Percentiles rank a stretch among this genome's conserved stretches.
Conservation (phyloP, 2,113 vertebrate species). For the Dipodomys merriami region DNA sequence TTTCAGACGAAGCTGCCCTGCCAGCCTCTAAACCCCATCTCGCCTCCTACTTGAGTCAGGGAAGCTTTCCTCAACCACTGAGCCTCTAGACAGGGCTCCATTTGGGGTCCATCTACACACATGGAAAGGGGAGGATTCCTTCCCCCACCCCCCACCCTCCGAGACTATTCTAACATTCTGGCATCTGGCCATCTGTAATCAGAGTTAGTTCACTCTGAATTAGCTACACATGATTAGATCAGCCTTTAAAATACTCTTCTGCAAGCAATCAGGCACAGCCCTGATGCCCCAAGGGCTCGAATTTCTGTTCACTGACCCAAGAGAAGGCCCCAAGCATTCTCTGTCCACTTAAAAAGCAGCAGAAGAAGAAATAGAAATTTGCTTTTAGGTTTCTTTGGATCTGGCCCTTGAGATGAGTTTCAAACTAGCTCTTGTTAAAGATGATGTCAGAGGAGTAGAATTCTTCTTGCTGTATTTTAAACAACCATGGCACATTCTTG, state of each 20-base stretch:
- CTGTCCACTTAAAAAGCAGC: not conserved
- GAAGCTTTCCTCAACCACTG: not conserved
- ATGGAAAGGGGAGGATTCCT: not conserved
- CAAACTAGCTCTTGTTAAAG: not conserved
- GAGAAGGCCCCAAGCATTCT: not conserved
- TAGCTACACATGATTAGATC: not conserved
- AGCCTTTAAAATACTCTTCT: not conserved
- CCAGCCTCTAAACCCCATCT: not conserved
- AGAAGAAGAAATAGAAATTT: not conserved
- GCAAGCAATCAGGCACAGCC: not conserved
- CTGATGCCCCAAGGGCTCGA: not conserved
- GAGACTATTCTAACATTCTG: not conserved
- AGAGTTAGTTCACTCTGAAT: not conserved
- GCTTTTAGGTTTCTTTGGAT: not conserved
- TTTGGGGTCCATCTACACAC: not conserved
- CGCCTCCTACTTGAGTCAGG: fast-evolving
- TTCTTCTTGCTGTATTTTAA: not conserved
- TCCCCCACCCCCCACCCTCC: not conserved
- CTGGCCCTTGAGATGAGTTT: not conserved
- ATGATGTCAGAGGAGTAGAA: not conserved
- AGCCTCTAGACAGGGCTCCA: not conserved
- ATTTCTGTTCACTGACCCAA: not conserved
- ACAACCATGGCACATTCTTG: not conserved
- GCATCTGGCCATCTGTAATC: not conserved
- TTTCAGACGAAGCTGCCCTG: not conserved